Base-by-base conservation (phyloP, 2,113 vertebrate species). In the Sinocyclocheilus maitianheensis region DNA sequence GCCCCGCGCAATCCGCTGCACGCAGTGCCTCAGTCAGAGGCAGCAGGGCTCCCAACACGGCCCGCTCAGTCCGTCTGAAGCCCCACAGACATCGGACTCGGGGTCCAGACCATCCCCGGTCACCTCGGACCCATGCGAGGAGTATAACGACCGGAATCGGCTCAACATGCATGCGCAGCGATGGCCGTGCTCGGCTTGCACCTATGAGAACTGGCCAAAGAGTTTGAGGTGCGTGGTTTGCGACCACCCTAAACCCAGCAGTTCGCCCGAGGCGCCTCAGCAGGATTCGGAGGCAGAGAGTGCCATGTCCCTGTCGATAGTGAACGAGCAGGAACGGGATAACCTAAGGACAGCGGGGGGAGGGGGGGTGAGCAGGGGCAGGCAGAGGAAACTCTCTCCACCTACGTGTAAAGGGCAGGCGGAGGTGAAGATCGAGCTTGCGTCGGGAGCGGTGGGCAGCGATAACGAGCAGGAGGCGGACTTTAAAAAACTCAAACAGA, bases 401-500 rank as follows among this genome's bases (percentile, higher is more conserved):
- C 96, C 97, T 0, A 89, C 94, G 20, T 90, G 94, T 16, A 96
- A 96, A 91, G 95, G 94, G 11, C 97, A 98, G 87, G 96, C 97
- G 0, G 97, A 97, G 24, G 90, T 98, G 96, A 12, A 92, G 96
- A 99, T 99, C 74, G 97, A 98, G 75, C 79, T 99, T 91, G 95
- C 94, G 0, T 97, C 96, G 3, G 98, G 97, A 83, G 97, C 97
- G 37, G 95, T 97, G 86, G 96, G 97, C 87, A 97, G 94, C 90
- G 96, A 97, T 92, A 97, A 99, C 85, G 97, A 97, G 84, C 95
- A 97, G 20, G 96, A 98, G 93, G 96, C 97, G 81, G 97, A 98
- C 94, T 98, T 99, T 93, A 99, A 99, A 95, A 98, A 97, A 87
- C 92, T 99, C 89, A 99, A 99, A 92, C 98, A 99, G 92, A 99